Evolutionary conservation across 2,797 vertebrate species (phyloP).

Genomic region (Ara ararauna): DNA sequence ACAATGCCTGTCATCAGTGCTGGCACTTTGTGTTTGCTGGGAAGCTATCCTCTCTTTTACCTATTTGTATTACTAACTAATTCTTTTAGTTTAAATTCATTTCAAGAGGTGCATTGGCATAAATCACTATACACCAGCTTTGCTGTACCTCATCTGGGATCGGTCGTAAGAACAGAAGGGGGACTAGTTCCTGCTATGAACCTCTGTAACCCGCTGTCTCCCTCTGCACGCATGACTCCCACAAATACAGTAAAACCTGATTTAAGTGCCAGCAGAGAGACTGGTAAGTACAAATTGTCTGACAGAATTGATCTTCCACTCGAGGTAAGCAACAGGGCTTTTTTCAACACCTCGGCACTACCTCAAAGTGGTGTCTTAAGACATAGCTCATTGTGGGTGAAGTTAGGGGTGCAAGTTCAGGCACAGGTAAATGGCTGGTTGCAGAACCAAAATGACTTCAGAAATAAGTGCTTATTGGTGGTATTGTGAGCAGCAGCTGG

Average conservation of each 20-base stretch:
- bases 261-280: constrained; percentile 38
- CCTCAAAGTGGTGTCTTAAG: not conserved
- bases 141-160: not conserved
- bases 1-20: not conserved
- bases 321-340: constrained; percentile 10
- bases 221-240: not conserved
- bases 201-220: not conserved
- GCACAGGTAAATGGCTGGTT: constrained; percentile 44
- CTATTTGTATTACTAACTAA: not conserved
- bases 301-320: constrained; percentile 44
- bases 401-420: constrained; percentile 18
- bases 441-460: constrained; percentile 52
- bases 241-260: not conserved
- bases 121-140: not conserved
- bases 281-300: constrained; percentile 24
- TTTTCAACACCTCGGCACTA: not conserved
- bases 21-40: not conserved
- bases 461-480: constrained; percentile 46
- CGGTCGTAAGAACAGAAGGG: not conserved
- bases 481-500: constrained; percentile 37
- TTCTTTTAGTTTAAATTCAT: not conserved
- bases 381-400: constrained; percentile 24
- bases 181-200: fast-evolving
- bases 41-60: not conserved
- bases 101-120: not conserved